Conservation (phyloP, 2,888 invertebrate genomes). For the Lithophane socia region DNA sequence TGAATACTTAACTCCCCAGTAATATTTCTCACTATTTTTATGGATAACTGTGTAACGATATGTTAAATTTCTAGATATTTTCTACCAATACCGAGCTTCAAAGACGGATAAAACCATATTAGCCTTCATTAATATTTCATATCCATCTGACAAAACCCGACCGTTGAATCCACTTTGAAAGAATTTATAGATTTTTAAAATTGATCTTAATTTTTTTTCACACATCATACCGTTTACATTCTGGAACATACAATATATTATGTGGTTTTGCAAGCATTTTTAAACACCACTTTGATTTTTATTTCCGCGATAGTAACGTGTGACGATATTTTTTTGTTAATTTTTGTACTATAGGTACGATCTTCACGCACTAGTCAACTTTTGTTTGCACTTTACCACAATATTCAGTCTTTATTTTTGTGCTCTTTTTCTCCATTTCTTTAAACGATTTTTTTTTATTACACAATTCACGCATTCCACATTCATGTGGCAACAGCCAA, state of each 20-base stretch:
- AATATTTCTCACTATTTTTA: neutral
- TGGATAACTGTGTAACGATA: too few relatives aligned
- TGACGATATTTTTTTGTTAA: neutral
- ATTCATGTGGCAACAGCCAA: neutral
- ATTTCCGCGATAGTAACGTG: neutral
- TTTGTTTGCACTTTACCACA: constrained; percentile 8
- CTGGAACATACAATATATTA: neutral
- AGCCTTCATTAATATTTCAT: neutral
- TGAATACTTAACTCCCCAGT: neutral
- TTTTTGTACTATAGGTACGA: neutral
- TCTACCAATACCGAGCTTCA: neutral
- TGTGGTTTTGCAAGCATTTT: neutral
- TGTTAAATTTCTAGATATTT: neutral
- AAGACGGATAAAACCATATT: neutral
- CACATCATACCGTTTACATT: neutral
- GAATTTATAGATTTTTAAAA: neutral
- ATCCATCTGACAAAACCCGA: neutral
- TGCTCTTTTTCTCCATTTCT: neutral
- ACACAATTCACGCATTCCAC: neutral
- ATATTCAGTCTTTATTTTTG: neutral
- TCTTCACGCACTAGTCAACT: neutral
- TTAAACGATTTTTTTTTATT: neutral
- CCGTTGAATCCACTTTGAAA: neutral
- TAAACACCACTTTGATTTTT: neutral
- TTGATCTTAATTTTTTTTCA: neutral